Base-by-base conservation (phyloP, 2,888 invertebrate genomes). In the Matsumyia berberina region DNA sequence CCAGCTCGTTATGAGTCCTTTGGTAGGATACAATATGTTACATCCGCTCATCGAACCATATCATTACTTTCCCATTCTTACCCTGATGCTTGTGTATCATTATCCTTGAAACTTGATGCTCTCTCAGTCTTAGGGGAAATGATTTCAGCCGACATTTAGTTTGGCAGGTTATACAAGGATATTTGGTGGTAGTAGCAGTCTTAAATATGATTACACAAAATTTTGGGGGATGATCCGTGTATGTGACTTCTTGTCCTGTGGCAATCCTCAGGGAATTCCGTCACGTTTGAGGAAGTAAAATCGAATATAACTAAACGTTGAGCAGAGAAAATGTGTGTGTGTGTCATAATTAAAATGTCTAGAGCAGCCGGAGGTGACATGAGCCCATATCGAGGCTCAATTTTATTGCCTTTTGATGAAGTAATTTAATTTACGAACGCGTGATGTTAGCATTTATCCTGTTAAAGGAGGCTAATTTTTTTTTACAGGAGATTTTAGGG, bases 11-110 rank as follows among this genome's bases (percentile, higher is more conserved):
- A 55, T 55, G 17, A 5, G 15, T 17, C 55, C 55, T 33, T 55
- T 55, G 55, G 35, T 17, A 57, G 57, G 57, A 57, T 37, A 57
- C 19, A 19, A 35, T 57, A n/a, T 57, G 9, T 24, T 37, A 1
- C 19, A 57, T 57, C 37, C 37, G 57, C 57, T 57, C 37, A 37
- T 57, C 57, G 57, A 19, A 57, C 11, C 57, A 37, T 57, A 37
- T 57, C 57, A 57, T 57, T 57, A 24, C 57, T 35, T 57, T 37
- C 37, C 57, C 57, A 57, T 57, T 57, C 37, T 57, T 37, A 3
- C 37, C 19, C 17, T 57, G 35, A 17, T 37, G 37, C 17, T 24
- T 24, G 33, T 51, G 51, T 17, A 57, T 57, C 17, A 57, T 37
- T 57, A 57, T 57, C 57, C 57, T 57, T 57, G 57, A 19, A 19